Base-by-base conservation (phyloP, 2,113 vertebrate species). In the Taxidea taxus region DNA sequence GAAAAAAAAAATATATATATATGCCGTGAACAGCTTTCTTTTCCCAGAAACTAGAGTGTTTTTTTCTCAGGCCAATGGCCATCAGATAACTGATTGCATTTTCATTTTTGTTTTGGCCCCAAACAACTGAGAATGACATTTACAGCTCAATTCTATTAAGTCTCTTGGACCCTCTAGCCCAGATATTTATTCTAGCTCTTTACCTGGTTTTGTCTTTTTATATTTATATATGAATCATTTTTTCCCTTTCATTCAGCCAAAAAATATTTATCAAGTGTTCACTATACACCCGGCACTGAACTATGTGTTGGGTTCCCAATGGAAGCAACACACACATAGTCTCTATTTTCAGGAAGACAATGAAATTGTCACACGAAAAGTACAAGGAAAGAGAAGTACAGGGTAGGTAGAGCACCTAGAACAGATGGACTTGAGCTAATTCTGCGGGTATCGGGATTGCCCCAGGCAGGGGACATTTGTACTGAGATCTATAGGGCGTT, bases 111-210 rank as follows among this genome's bases (percentile, higher is more conserved):
- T 51, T 51, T 89, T 34, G 58, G 60, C 12, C n/a, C 7, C 62
- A 56, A 44, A 80, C 25, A 95, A 95, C 54, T 58, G 4, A 34
- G 37, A 84, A 84, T 88, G 56, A 81, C 62, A 81, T 85, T 90
- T 84, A 84, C 18, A 64, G 72, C 29, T 93, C 92, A 68, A 87
- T 95, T 89, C 90, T 85, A 91, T 87, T 89, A 97, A 91, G 51
- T 34, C 62, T 47, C 11, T 49, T 34, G 51, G 18, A 60, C 29
- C 42, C 21, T 82, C 51, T 29, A 44, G 7, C 51, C 56, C 91
- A 95, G 95, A 97, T 94, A 95, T 84, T 95, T 94, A 86, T 64
- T 90, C 47, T 56, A 95, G 68, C 31, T 70, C 70, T 93, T 96
- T 39, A 93, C 39, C n/a, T 80, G 54, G 80, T 15, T 42, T 81